Conservation (phyloP, 1,140 invertebrate species). For the Geopemphigus sp. region DNA sequence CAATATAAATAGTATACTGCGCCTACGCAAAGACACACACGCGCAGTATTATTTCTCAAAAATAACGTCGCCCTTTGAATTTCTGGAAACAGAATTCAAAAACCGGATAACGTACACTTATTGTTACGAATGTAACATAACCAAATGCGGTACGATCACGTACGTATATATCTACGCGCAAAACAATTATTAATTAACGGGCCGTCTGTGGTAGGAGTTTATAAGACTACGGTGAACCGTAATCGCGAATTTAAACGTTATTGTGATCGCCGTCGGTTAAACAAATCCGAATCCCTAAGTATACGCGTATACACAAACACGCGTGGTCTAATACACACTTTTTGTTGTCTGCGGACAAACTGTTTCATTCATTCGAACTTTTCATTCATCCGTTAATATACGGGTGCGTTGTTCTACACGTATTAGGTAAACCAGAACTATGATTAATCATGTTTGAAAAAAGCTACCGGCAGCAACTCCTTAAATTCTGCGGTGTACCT, state of each 20-base stretch:
- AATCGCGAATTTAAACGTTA: too few species aligned
- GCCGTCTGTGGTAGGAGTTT: too few species aligned
- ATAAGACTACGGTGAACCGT: too few species aligned
- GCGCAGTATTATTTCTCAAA: too few species aligned
- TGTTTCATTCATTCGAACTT: constrained; percentile 24
- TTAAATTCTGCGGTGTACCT: constrained; percentile 47
- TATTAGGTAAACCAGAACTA: constrained; percentile 34
- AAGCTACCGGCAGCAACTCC: constrained; percentile 43
- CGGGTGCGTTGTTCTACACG: neutral
- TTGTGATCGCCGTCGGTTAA: too few species aligned
- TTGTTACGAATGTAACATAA: neutral
- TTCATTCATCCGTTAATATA: constrained; percentile 16
- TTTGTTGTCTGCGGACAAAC: neutral
- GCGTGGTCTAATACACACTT: neutral
- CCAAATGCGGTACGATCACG: neutral
- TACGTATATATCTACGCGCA: neutral
- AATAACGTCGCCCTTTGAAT: too few species aligned
- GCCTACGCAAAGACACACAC: too few species aligned
- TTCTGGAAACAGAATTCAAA: neutral
- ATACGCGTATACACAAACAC: too few species aligned
- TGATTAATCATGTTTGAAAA: constrained; percentile 43
- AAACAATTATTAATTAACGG: neutral
- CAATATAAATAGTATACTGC: too few species aligned
- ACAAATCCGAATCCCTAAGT: too few species aligned
- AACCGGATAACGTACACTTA: neutral